Evolutionary conservation across 1,140 invertebrate species (phyloP), one percentile per base, ranked within the genome.

Genomic region (Archivesica marissinica): DNA sequence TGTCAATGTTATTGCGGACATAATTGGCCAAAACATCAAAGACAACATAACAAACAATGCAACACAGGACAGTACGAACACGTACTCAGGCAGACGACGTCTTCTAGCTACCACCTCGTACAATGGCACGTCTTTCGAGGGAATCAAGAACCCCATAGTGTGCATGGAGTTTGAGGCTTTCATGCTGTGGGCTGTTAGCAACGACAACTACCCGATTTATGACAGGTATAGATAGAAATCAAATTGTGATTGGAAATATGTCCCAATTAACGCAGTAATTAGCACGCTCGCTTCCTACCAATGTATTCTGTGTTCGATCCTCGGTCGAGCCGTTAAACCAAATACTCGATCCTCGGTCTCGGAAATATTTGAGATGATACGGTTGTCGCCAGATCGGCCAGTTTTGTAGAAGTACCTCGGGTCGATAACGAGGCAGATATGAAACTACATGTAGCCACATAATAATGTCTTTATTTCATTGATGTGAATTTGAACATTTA

Each of bases 171-270:
- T 89, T 87, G 92, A 89, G 30, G 86, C 92, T 70, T 86, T 88
- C 33, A 91, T 93, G 89, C 61, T 92, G 33, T 92, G 90, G 81
- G 86, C 78, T 41, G 90, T 93, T 20, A 87, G 82, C 50, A 92
- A 89, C 64, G 89, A 86, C 11, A 83, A 91, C 52, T 93, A 93
- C 50, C 92, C 92, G 33, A 76, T 93, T 11, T 93, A 93, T 87
- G 92, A 93, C 88, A 88, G 86, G 92, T 93, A 85, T 83, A 86
- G 15, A 66, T 7, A 66, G 28, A 66, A 33, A 20, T 33, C 23
- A 13, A 38, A 20, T 64, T 64, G 61, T 64, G 33, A 64, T n/a
- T n/a, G n/a, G n/a, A n/a, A n/a, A n/a, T n/a, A n/a, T n/a, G n/a
- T n/a, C n/a, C n/a, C n/a, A n/a, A n/a, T n/a, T n/a, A n/a, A n/a